Base-by-base conservation (phyloP, 92 coral and sea anemone species). In the Parazoanthus swiftii region DNA sequence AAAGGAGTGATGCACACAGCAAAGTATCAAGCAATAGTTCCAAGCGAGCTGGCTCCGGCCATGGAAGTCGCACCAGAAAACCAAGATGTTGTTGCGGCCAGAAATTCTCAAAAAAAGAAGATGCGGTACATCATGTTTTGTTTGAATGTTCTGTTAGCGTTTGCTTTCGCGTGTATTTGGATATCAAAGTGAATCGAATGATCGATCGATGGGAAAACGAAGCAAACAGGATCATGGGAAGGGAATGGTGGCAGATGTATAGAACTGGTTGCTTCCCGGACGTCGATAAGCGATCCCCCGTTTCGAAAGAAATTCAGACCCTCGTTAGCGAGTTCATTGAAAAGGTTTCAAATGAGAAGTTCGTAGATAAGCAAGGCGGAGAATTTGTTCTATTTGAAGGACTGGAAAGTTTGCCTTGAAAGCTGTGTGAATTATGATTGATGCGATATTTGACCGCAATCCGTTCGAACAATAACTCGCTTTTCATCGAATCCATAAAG, bases 211-310 rank as follows among this genome's bases (percentile, higher is more conserved):
- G 89, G 91, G 82, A 56, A 81, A 82, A 83, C 71, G 90, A 91
- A 35, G 89, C 80, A 86, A 89, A 85, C 78, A 85, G 88, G 42
- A 89, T 86, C 76, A 67, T 89, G 90, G 93, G 93, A 39, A 80
- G 93, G 73, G 88, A 86, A 16, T 91, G 93, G 93, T 91, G 93
- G 93, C 91, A 91, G 38, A 74, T 89, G 77, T 91, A 91, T 70
- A 85, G 85, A 73, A 89, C 93, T 2, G 90, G 93, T 16, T 82
- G 90, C 33, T 68, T 91, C 85, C 93, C 93, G 50, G 91, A 91
- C 81, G 86, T 80, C 15, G 83, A 36, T 81, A 86, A 70, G 87
- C 83, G 88, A 21, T 85, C 87, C 51, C 90, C 93, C 20, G 83
- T 81, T 8, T 37, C 89, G 50, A 78, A 81, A 54, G 91, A 91